phyloP scores from a whole-genome alignment of 1,140 invertebrate species.

The Eubasilissa regina region DNA sequence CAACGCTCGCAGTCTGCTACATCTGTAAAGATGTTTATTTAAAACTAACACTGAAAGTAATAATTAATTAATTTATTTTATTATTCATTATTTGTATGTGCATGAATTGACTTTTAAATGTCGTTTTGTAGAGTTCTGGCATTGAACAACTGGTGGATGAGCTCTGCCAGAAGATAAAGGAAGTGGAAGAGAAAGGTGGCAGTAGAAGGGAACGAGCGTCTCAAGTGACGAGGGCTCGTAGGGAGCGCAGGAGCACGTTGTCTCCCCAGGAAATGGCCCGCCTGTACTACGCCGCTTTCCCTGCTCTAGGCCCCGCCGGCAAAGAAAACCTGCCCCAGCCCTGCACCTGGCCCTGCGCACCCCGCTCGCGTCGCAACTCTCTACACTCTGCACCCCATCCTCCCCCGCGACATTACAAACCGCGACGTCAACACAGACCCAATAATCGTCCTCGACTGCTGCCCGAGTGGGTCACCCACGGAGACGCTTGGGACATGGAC shows the following conservation, averaged over 20 bases:
- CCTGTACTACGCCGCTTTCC: constrained; percentile 72
- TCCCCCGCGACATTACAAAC: constrained; percentile 37
- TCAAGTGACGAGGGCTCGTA: constrained; percentile 41
- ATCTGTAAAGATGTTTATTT: too few relatives aligned
- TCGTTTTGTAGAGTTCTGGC: constrained; percentile 71
- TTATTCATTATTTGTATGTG: not conserved
- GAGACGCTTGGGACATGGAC: constrained; percentile 71
- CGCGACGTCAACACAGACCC: not conserved
- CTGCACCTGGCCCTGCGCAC: constrained; percentile 59
- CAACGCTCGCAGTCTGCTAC: too few relatives aligned
- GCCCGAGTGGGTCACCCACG: constrained; percentile 71
- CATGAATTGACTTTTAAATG: too few relatives aligned
- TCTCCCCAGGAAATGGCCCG: constrained; percentile 71
- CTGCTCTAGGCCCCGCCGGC: constrained; percentile 70
- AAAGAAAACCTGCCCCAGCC: constrained; percentile 65
- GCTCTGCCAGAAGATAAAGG: constrained; percentile 72
- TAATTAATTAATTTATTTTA: not conserved
- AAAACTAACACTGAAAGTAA: too few relatives aligned
- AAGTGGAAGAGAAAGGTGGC: constrained; percentile 62
- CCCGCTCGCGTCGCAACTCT: constrained; percentile 58
- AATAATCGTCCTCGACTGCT: constrained; percentile 49
- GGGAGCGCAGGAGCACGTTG: constrained; percentile 59
- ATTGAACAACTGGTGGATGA: constrained; percentile 76
- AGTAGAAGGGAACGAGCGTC: constrained; percentile 50
- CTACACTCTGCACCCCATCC: constrained; percentile 64